phyloP scores from a whole-genome alignment of 2,888 invertebrate species.

The Drosophila paramelanica region DNA sequence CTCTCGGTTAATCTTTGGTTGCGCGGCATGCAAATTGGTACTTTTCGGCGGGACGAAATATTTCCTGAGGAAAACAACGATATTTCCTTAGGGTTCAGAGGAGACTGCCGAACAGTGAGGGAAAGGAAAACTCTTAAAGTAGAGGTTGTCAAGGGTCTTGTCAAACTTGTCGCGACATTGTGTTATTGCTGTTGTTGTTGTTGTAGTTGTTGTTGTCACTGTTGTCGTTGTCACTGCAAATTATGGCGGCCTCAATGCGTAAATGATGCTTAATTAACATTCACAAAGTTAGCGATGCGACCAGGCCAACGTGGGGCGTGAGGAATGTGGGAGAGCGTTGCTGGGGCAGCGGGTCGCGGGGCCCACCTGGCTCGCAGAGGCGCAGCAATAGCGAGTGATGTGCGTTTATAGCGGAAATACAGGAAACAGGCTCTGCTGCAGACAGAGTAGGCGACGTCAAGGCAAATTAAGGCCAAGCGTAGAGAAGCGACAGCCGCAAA shows the following conservation, averaged over 20 bases:
- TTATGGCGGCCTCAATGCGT: slow-evolving; percentile 78
- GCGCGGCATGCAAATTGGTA: slow-evolving; percentile 44
- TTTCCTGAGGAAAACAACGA: slow-evolving; percentile 10
- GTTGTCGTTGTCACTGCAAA: slow-evolving; percentile 64
- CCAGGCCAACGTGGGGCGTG: background rate
- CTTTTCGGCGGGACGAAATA: slow-evolving; percentile 25
- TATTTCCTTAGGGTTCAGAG: slow-evolving; percentile 3
- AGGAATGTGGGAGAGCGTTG: slow-evolving; percentile 28
- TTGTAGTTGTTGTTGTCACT: slow-evolving; percentile 16
- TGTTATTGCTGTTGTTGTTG: slow-evolving; percentile 34
- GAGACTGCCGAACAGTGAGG: background rate
- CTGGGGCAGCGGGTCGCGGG: background rate
- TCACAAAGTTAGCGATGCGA: slow-evolving; percentile 54
- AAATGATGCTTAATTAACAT: slow-evolving; percentile 79
- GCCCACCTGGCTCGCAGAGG: slow-evolving; percentile 26
- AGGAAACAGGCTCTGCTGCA: background rate
- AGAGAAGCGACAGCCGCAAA: slow-evolving; percentile 50
- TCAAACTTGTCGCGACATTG: slow-evolving; percentile 76
- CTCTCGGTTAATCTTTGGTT: slow-evolving; percentile 29
- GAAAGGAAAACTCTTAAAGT: background rate
- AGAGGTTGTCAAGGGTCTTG: slow-evolving; percentile 58
- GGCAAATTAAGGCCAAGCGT: slow-evolving; percentile 50
- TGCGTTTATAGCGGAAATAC: slow-evolving; percentile 60
- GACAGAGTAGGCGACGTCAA: slow-evolving; percentile 12
- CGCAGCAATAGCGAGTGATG: slow-evolving; percentile 69